phyloP scores from a whole-genome alignment of 2,888 invertebrate species.

The Drosophila austrosaltans region DNA sequence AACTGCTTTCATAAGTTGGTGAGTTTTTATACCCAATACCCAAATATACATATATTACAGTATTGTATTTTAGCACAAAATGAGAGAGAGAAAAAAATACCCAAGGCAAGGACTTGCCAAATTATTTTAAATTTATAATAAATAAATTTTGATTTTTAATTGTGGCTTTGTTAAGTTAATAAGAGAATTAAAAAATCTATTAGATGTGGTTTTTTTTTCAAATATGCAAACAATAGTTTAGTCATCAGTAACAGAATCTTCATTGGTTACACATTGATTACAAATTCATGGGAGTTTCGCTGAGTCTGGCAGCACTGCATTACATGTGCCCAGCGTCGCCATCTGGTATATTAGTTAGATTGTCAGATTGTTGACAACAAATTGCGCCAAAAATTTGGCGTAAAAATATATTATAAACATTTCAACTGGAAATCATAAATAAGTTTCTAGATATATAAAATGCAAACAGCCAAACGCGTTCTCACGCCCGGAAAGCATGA shows the following conservation, averaged over 20 bases:
- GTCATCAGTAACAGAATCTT: too few species aligned
- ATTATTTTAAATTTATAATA: too few species aligned
- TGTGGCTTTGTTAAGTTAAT: too few species aligned
- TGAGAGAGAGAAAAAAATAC: too few species aligned
- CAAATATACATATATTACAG: not conserved
- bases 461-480: conserved; percentile 53
- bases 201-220: too few species aligned
- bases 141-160: too few species aligned
- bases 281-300: too few species aligned
- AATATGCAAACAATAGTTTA: too few species aligned
- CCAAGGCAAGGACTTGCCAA: too few species aligned
- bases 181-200: too few species aligned
- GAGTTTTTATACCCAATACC: not conserved
- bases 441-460: not conserved
- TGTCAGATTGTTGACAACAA: not conserved
- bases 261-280: too few species aligned
- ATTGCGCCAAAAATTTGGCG: conserved; percentile 5
- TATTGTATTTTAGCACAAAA: too few species aligned
- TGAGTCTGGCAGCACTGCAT: not conserved
- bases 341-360: not conserved
- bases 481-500: conserved; percentile 59
- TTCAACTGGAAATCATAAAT: not conserved
- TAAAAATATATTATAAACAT: conserved; percentile 4
- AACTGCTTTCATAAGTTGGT: not conserved
- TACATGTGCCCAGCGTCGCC: not conserved